Percentiles rank a stretch among this genome's conserved stretches.
Evolutionary conservation across 2,113 vertebrate species (phyloP).

Genomic region (Hydropotes inermis): DNA sequence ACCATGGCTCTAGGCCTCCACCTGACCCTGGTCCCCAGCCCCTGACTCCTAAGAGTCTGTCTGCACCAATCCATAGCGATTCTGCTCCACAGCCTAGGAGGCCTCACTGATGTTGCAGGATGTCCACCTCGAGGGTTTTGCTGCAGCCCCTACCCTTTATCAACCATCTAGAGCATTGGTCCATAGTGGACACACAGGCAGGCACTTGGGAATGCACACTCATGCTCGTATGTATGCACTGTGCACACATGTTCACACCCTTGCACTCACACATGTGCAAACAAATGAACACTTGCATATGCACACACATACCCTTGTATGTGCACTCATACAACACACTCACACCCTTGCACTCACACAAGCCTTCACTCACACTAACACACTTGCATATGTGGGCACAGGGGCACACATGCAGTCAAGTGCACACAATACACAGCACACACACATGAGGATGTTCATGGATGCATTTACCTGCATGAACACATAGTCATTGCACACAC

Average conservation of each 20-base stretch:
- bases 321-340: background rate
- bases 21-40: background rate
- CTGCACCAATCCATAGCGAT: too few species aligned
- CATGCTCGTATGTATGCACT: accelerated
- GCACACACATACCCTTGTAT: background rate
- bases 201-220: background rate
- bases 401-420: background rate
- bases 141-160: background rate
- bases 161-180: background rate
- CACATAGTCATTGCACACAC: background rate
- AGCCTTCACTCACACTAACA: background rate
- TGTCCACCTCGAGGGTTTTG: background rate
- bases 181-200: background rate
- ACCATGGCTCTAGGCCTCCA: background rate
- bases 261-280: background rate
- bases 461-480: background rate
- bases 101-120: background rate
- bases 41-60: background rate
- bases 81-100: background rate
- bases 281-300: background rate
- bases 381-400: background rate
- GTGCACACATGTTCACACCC: background rate
- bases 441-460: background rate
- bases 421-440: accelerated
- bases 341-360: background rate